Conservation (phyloP, 1,140 invertebrate genomes). For the Cepaea nemoralis region DNA sequence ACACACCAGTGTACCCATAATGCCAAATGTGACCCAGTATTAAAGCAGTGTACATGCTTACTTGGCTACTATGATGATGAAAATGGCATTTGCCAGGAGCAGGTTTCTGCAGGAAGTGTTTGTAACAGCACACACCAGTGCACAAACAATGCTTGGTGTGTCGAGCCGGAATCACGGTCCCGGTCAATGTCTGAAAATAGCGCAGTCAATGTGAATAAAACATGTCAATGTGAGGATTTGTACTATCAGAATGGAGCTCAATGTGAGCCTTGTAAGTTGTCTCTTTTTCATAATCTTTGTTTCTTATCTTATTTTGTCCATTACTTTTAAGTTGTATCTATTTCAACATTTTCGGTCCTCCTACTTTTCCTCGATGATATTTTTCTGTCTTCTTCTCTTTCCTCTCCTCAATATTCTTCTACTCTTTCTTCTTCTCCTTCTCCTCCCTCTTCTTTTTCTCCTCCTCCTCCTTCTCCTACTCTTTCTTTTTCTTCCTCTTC, state of each 20-base stretch:
- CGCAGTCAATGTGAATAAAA: background rate
- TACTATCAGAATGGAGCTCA: slow-evolving; percentile 19
- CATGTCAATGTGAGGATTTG: background rate
- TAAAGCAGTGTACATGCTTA: slow-evolving; percentile 32
- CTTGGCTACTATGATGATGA: slow-evolving; percentile 31
- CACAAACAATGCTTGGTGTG: slow-evolving; percentile 37
- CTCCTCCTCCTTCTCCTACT: no score
- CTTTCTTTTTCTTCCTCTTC: no score
- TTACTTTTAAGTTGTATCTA: no score
- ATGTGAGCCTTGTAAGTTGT: slow-evolving; percentile 19
- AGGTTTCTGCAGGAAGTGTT: background rate
- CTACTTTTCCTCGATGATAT: no score
- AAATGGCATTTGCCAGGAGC: slow-evolving; percentile 19
- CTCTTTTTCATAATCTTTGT: no score
- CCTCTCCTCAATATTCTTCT: no score
- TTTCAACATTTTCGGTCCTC: no score
- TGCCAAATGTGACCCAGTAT: slow-evolving; percentile 18
- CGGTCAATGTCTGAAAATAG: background rate
- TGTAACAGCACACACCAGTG: slow-evolving; percentile 42
- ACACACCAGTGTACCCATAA: slow-evolving; percentile 38
- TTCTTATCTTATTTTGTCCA: no score
- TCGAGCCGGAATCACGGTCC: background rate
- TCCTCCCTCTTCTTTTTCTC: no score
- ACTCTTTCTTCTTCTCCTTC: no score
- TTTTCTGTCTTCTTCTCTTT: no score